Conservation (phyloP, 2,113 vertebrate genomes). For the Ivindomyrus marchei region DNA sequence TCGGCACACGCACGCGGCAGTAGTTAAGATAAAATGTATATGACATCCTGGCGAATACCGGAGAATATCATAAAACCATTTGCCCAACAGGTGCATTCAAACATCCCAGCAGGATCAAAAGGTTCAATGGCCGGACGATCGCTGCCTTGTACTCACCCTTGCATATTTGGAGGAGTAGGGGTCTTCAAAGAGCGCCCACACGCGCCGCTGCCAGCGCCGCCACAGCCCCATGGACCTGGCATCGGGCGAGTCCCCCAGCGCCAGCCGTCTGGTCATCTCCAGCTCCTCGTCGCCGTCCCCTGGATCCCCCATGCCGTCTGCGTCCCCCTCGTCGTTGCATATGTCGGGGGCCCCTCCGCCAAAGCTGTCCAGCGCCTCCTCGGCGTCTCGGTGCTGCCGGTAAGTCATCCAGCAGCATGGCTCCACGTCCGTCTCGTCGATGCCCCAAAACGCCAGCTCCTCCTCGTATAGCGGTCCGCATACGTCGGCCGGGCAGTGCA, state of each 20-base stretch:
- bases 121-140: background rate
- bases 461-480: conserved; percentile 84
- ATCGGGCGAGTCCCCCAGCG: conserved; percentile 77
- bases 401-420: conserved; percentile 91
- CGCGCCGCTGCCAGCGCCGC: conserved; percentile 78
- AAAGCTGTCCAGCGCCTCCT: conserved; percentile 85
- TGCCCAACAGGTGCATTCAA: background rate
- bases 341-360: conserved; percentile 75
- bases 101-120: background rate
- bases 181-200: conserved; percentile 86
- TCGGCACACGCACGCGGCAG: background rate
- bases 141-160: conserved; percentile 64
- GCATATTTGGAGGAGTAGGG: conserved; percentile 88
- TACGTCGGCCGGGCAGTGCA: conserved; percentile 85
- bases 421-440: conserved; percentile 86
- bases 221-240: conserved; percentile 69
- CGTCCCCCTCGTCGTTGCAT: conserved; percentile 56
- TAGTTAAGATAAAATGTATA: background rate
- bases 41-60: background rate
- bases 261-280: conserved; percentile 81
- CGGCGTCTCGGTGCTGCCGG: conserved; percentile 82
- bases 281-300: conserved; percentile 78
- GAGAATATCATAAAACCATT: background rate
- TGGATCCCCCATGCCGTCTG: conserved; percentile 69
- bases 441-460: conserved; percentile 86